Conservation (phyloP, 2,113 vertebrate genomes). For the Numenius arquata region DNA sequence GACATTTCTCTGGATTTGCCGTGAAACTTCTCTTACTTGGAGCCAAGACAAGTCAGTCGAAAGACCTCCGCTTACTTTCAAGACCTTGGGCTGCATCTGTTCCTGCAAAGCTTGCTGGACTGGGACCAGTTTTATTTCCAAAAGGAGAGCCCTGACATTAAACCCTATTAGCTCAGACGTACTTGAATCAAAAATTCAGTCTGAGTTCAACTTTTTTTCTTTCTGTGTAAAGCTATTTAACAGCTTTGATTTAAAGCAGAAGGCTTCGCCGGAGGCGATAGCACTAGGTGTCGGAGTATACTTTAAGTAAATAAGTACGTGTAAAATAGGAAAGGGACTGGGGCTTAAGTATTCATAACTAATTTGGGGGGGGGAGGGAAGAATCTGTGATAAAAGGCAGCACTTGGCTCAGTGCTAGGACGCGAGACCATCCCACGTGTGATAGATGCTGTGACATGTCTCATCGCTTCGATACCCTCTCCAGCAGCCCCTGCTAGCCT, state of each 20-base stretch:
- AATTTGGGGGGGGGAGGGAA: neutral
- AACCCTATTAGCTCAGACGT: neutral
- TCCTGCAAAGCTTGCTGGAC: neutral
- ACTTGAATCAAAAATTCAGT: neutral
- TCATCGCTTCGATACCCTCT: neutral
- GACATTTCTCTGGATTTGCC: neutral
- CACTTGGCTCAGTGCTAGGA: neutral
- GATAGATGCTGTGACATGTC: neutral
- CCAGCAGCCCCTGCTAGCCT: neutral
- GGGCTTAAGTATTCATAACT: neutral
- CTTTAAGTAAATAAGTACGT: conserved; percentile 21
- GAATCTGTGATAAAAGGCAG: neutral
- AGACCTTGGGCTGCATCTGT: neutral
- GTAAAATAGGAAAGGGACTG: neutral
- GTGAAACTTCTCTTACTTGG: neutral
- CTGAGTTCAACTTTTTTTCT: neutral
- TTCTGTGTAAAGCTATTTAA: neutral
- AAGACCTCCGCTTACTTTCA: neutral
- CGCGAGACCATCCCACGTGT: neutral
- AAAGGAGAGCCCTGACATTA: neutral
- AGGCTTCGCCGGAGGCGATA: neutral
- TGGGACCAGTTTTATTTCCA: neutral
- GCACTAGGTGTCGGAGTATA: neutral
- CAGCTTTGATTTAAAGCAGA: conserved; percentile 50
- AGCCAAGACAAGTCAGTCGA: neutral